Base-by-base conservation (phyloP, 2,888 invertebrate genomes). In the Harpalus rufipes region DNA sequence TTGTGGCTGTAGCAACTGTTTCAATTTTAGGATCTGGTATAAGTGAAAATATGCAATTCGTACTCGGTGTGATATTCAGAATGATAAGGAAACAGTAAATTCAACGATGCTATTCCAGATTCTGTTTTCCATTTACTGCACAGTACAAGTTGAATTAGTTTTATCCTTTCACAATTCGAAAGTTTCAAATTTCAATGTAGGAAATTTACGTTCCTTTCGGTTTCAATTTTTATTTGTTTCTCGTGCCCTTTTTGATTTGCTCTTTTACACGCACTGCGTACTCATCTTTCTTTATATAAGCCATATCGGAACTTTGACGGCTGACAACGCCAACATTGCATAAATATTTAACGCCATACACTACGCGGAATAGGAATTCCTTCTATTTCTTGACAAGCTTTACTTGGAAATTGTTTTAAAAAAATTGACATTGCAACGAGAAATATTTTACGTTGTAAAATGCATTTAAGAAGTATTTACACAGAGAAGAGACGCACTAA, bases 61-160 rank as follows among this genome's bases (percentile, higher is more conserved):
- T 44, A 51, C 44, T 16, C 44, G 18, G 44, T 74, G 72, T 74
- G 72, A 74, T 74, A 74, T 41, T 74, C 41, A 41, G 41, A 16
- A 74, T 74, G 72, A 74, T 74, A 44, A 74, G 44, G 44, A 74
- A 74, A 21, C 72, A 74, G 72, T 74, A 74, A 74, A 74, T 74
- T 74, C 72, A 74, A 74, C 72, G 44, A 74, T 74, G 72, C 72
- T 44, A 74, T 78, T 59, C 32, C 58, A 32, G 78, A 58, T 78
- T 32, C 44, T 78, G 59, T 78, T 78, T 78, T 78, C 58, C 78
- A 39, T 58, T 76, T 76, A 76, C 59, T 78, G 78, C 58, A 76
- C 51, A 51, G 51, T 51, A 76, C 68, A 68, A 72, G 72, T 72
- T 72, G 78, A 56, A 25, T 78, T 76, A 51, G 51, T 51, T 76